These are phyloP conservation scores for Graptemys geographica DNA, from an alignment of 2,797 vertebrate genomes.

Conservation along the genomic window DNA sequence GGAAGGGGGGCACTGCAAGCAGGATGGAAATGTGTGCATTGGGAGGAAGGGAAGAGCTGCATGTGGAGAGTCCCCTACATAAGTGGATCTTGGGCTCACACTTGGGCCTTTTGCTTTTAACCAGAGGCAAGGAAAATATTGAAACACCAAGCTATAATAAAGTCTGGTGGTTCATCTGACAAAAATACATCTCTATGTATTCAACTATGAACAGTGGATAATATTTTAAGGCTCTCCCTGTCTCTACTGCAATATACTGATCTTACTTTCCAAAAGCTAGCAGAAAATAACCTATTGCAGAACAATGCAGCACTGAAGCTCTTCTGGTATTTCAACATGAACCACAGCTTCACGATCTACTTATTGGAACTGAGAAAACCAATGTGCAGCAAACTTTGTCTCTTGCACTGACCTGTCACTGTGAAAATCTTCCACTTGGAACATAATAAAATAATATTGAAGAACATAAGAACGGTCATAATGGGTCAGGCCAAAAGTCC, in stretches of 20 bases:
- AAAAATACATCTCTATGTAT: background rate
- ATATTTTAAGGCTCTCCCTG: background rate
- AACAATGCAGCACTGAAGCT: background rate
- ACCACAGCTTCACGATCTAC: background rate
- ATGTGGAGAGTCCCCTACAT: background rate
- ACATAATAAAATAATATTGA: background rate
- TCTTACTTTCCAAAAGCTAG: background rate
- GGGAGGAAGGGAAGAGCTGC: background rate
- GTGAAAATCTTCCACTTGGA: background rate
- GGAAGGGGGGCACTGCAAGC: background rate
- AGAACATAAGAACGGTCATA: too few relatives aligned
- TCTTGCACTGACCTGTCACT: background rate
- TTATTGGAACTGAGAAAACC: background rate
- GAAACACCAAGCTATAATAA: background rate
- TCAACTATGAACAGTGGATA: background rate
- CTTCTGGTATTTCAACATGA: background rate
- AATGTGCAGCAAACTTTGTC: background rate
- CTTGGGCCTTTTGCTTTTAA: background rate
- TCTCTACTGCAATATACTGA: background rate
- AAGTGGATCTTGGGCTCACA: background rate
- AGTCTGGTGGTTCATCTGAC: background rate
- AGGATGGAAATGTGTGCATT: background rate
- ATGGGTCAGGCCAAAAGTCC: too few relatives aligned
- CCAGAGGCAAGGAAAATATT: background rate
- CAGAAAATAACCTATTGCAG: background rate